These are phyloP conservation scores for Lycodopsis pacificus DNA, from an alignment of 2,797 vertebrate genomes.

Conservation along the genomic window DNA sequence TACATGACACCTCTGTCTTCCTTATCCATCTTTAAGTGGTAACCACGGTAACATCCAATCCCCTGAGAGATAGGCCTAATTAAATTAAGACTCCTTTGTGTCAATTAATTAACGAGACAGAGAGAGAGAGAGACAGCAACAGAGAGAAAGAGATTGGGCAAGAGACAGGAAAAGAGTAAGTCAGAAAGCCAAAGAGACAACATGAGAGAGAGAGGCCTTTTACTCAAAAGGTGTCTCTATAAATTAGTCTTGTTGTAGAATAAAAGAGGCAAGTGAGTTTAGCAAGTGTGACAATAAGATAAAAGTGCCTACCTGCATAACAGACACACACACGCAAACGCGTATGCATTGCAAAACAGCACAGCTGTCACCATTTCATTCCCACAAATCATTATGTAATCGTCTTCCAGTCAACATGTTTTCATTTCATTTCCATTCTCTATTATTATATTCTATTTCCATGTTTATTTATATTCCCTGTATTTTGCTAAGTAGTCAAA, in stretches of 20 bases:
- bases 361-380: conserved; percentile 12
- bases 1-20: conserved; percentile 76
- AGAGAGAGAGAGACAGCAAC: conserved; percentile 54
- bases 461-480: background rate
- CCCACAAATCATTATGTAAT: background rate
- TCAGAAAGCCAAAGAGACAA: conserved; percentile 53
- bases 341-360: conserved; percentile 10
- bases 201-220: conserved; percentile 10
- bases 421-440: background rate
- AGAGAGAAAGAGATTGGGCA: conserved; percentile 62
- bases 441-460: background rate
- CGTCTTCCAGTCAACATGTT: background rate
- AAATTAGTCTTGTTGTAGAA: conserved; percentile 46
- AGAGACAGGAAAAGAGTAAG: conserved; percentile 57
- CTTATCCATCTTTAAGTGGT: conserved; percentile 86
- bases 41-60: conserved; percentile 86
- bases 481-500: conserved; percentile 4
- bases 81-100: conserved; percentile 89
- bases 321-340: conserved; percentile 18
- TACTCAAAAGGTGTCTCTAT: conserved; percentile 34
- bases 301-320: conserved; percentile 26
- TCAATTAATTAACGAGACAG: conserved; percentile 88
- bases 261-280: conserved; percentile 33
- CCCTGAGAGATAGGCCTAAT: conserved; percentile 87
- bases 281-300: conserved; percentile 30